phyloP scores from a whole-genome alignment of 2,888 invertebrate genomes.

The Spisula subtruncata region DNA sequence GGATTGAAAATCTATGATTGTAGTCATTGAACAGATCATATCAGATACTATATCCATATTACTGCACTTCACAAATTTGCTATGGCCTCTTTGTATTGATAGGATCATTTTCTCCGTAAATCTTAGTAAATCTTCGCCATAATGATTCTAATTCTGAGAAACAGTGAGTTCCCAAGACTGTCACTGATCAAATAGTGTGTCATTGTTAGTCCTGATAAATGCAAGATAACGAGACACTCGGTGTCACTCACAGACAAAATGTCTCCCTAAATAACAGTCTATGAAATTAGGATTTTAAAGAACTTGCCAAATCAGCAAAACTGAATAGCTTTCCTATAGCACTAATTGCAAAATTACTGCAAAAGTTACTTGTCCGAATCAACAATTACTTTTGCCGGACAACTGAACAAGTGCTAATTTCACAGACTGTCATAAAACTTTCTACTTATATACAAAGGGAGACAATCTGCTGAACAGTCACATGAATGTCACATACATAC shows the following conservation, averaged over 20 bases:
- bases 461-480: neutral
- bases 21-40: neutral
- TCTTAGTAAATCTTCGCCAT: neutral
- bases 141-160: neutral
- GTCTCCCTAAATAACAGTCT: too few relatives aligned
- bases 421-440: too few relatives aligned
- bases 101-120: neutral
- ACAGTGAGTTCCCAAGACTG: neutral
- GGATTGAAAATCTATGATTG: neutral
- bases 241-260: neutral
- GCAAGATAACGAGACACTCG: neutral
- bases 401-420: too few relatives aligned
- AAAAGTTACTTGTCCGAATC: too few relatives aligned
- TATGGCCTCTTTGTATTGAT: neutral
- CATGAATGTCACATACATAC: neutral
- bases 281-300: too few relatives aligned
- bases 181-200: neutral
- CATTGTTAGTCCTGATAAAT: neutral
- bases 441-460: too few relatives aligned
- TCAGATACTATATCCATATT: neutral
- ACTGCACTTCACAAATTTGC: neutral
- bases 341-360: too few relatives aligned
- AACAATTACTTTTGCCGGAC: too few relatives aligned
- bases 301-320: too few relatives aligned
- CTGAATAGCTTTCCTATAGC: too few relatives aligned